phyloP scores from a whole-genome alignment of 2,888 invertebrate species.

The Tromatobia lineatoria region DNA sequence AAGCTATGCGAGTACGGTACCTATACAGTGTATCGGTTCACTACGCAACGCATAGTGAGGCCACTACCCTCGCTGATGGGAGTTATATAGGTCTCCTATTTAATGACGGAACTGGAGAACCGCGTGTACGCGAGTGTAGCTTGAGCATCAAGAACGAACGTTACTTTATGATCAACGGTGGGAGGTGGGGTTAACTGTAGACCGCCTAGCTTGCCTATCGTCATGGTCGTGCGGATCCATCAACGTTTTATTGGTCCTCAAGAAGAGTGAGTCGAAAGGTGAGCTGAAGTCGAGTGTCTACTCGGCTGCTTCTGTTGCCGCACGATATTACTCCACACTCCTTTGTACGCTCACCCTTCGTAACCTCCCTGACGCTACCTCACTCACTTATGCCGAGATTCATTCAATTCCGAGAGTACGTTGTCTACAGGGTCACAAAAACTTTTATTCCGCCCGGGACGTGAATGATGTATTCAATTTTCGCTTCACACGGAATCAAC shows the following conservation, averaged over 20 bases:
- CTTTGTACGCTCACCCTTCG: neutral
- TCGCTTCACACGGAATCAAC: neutral
- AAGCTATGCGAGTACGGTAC: neutral
- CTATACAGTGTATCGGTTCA: constrained; percentile 24
- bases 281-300: constrained; percentile 36
- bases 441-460: neutral
- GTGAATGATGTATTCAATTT: neutral
- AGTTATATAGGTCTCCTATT: constrained; percentile 50
- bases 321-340: constrained; percentile 29
- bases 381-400: constrained; percentile 27
- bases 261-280: constrained; percentile 29
- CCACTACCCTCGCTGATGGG: constrained; percentile 5
- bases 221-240: constrained; percentile 39
- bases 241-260: constrained; percentile 50
- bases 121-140: constrained; percentile 15
- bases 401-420: constrained; percentile 23
- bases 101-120: constrained; percentile 52
- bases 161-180: constrained; percentile 51
- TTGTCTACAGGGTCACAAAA: neutral
- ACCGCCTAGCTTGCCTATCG: constrained; percentile 1
- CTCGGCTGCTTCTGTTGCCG: neutral
- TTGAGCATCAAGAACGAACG: constrained; percentile 38
- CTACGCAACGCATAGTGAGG: neutral
- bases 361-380: neutral
- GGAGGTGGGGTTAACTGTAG: constrained; percentile 4